phyloP scores from a whole-genome alignment of 2,888 invertebrate species.

The Trichacis sp. region DNA sequence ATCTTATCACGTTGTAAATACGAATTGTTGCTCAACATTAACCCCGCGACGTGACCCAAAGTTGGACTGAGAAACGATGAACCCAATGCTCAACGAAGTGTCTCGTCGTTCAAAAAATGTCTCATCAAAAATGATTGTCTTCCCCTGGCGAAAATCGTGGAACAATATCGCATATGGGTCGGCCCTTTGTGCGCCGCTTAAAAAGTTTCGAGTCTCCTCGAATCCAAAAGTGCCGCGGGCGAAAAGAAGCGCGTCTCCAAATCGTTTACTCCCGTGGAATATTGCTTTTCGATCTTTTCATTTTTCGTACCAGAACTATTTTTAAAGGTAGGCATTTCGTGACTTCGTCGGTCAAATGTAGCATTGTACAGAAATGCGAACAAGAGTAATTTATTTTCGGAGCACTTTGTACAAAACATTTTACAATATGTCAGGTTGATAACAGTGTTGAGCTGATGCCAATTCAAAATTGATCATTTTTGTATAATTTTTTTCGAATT shows the following conservation, averaged over 20 bases:
- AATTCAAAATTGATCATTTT: too few relatives aligned
- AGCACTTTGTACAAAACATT: too few relatives aligned
- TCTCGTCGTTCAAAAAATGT: background rate
- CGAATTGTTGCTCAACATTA: too few relatives aligned
- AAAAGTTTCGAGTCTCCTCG: background rate
- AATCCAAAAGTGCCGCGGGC: background rate
- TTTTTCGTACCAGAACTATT: background rate
- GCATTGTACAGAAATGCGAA: too few relatives aligned
- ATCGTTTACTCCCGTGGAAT: background rate
- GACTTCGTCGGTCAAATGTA: too few relatives aligned
- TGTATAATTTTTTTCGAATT: too few relatives aligned
- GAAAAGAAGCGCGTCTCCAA: background rate
- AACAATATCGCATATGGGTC: background rate
- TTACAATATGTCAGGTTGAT: too few relatives aligned
- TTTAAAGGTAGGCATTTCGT: too few relatives aligned
- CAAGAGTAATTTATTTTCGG: too few relatives aligned
- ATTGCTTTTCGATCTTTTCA: background rate
- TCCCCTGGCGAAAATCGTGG: background rate
- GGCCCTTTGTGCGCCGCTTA: background rate
- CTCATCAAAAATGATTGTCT: background rate
- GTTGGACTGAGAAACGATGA: background rate
- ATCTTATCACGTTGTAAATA: background rate
- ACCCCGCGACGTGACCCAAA: too few relatives aligned
- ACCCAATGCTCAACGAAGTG: background rate
- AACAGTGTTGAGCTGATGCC: too few relatives aligned